These are phyloP conservation scores for Mechanitis mazaeus DNA, from an alignment of 2,888 invertebrate species.

Conservation along the genomic window DNA sequence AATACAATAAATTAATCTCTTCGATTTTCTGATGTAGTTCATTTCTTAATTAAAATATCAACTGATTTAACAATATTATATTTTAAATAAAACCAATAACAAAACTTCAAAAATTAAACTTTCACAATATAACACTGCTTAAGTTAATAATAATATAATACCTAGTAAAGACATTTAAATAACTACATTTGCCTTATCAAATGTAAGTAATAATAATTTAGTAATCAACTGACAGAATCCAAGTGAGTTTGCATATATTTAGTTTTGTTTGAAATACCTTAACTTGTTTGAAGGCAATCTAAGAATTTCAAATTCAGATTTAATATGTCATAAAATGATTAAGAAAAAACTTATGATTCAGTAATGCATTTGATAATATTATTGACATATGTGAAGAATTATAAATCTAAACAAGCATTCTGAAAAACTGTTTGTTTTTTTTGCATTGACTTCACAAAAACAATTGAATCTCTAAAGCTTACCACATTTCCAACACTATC, in stretches of 20 bases:
- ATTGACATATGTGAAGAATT: slow-evolving; percentile 45
- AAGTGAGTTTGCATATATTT: neutral
- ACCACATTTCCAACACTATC: slow-evolving; percentile 50
- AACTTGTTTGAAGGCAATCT: slow-evolving; percentile 9
- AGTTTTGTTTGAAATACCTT: neutral
- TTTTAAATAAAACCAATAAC: slow-evolving; percentile 63
- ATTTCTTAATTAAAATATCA: slow-evolving; percentile 70
- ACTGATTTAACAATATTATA: slow-evolving; percentile 62
- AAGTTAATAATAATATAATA: slow-evolving; percentile 15
- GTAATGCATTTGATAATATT: slow-evolving; percentile 48
- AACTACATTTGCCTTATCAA: slow-evolving; percentile 14
- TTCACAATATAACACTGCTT: slow-evolving; percentile 54
- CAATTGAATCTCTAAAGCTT: slow-evolving; percentile 58
- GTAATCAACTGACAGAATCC: neutral
- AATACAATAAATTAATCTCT: slow-evolving; percentile 74
- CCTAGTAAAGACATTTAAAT: slow-evolving; percentile 21
- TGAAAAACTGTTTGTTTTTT: slow-evolving; percentile 37
- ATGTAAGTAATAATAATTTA: slow-evolving; percentile 2
- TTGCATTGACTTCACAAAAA: slow-evolving; percentile 45
- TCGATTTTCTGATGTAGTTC: slow-evolving; percentile 55
- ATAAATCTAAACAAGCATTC: slow-evolving; percentile 45
- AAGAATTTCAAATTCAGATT: slow-evolving; percentile 25
- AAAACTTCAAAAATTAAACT: slow-evolving; percentile 64
- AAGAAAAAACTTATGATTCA: slow-evolving; percentile 47
- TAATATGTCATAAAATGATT: slow-evolving; percentile 44